phyloP scores from a whole-genome alignment of 2,797 vertebrate species.

The Urosaurus nigricauda region DNA sequence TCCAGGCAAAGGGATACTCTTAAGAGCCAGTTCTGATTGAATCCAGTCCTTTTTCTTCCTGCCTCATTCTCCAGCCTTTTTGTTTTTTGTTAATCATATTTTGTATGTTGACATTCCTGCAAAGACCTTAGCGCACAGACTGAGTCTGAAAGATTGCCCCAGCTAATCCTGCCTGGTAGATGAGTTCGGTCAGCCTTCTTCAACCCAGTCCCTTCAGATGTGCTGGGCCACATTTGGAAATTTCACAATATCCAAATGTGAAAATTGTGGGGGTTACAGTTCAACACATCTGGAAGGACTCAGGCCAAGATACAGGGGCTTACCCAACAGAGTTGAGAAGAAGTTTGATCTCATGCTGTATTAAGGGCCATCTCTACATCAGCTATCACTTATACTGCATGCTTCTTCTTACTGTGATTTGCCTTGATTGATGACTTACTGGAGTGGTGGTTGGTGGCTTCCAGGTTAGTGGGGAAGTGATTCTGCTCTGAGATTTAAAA shows the following conservation, averaged over 20 bases:
- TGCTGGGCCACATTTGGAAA: not conserved
- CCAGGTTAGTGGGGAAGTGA: no score
- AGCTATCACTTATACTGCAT: not conserved
- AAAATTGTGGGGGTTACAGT: not conserved
- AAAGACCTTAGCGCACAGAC: not conserved
- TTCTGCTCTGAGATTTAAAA: no score
- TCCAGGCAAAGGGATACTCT: not conserved
- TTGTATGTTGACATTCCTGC: slow-evolving; percentile 1
- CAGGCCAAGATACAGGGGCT: not conserved
- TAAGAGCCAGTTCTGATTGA: slow-evolving; percentile 5
- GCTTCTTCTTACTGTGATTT: not conserved
- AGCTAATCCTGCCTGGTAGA: not conserved
- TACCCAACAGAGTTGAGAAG: not conserved
- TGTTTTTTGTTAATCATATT: not conserved
- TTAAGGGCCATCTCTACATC: not conserved
- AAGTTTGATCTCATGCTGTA: not conserved
- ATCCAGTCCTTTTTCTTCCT: slow-evolving; percentile 4
- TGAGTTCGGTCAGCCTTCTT: not conserved
- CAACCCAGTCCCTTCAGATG: not conserved
- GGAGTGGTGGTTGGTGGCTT: no score
- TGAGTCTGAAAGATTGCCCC: not conserved
- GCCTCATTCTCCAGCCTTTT: not conserved
- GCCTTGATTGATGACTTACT: not conserved
- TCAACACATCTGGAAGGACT: not conserved
- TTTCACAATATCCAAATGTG: no score